Evolutionary conservation across 2,888 invertebrate species (phyloP), one percentile per base, ranked within the genome.

Genomic region (Mesoligia furuncula): DNA sequence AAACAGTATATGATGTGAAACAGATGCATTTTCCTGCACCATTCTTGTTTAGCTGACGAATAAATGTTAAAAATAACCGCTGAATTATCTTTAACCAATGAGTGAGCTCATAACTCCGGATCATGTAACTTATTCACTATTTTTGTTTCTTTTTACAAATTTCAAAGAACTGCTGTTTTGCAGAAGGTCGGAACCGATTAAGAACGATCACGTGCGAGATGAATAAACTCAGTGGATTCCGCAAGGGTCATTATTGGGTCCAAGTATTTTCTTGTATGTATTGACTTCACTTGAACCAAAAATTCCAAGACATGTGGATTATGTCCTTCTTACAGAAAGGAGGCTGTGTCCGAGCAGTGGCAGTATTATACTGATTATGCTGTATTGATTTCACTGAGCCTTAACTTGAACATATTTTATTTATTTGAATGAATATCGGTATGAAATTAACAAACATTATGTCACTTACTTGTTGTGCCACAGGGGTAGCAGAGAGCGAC

Each of bases 401-500:
- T 36, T 6, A 13, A 51, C 8, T 59, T 27, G 2, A 15, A 39
- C 3, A 1, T 17, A 11, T 39, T 61, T 20, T 24, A 6, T 57
- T 57, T 48, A 27, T 27, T 39, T 6, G 1, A 64, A 13, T 57
- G 9, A 79, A 45, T 31, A 15, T 67, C 11, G 31, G 5, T 9
- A 31, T 31, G 20, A 31, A 67, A 54, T 51, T 0, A 45, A 39
- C 7, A 42, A 79, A 68, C 20, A 65, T 27, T 20, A 17, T 54
- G 11, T 0, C 2, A 72, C 91, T 90, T 91, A 97, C 95, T 96
- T 97, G 96, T 95, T 97, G 95, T 84, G 98, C 97, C 59, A 98
- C 97, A 27, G 98, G 98, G 15, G 98, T 98, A n/a, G 98, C 98
- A 2, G 98, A 97, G 87, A 97, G 94, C 0, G 97, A 97, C 57